A percentile compares a stretch with the other conserved stretches of the same genome.
Conservation (phyloP, 2,113 vertebrate species). For the Calidris pygmaea region DNA sequence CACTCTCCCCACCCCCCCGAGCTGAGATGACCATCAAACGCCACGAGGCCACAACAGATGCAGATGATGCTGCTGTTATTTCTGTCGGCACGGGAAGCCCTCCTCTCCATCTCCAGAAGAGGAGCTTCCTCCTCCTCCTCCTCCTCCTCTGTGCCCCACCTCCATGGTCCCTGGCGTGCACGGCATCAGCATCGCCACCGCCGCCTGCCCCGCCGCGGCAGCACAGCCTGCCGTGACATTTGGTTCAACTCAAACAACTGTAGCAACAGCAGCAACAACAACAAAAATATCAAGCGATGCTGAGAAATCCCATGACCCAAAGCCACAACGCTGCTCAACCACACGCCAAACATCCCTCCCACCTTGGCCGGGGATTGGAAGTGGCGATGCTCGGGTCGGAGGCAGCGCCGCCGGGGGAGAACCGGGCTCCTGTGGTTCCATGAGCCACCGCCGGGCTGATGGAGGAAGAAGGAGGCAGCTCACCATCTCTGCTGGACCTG, state of each 20-base stretch:
- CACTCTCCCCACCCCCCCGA: background rate
- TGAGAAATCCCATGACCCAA: background rate
- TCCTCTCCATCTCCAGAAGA: background rate
- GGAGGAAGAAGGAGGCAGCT: background rate
- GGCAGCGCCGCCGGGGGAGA: background rate
- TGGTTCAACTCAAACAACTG: background rate
- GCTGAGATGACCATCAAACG: background rate
- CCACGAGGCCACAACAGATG: background rate
- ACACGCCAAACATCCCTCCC: background rate
- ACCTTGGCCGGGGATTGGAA: background rate
- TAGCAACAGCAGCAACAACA: background rate
- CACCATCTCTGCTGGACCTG: background rate
- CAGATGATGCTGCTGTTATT: background rate
- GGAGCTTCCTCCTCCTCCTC: background rate
- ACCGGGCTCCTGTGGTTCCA: background rate
- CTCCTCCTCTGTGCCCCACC: background rate
- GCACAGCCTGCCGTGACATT: background rate
- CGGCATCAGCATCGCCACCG: background rate
- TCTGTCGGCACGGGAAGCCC: background rate
- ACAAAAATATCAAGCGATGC: background rate
- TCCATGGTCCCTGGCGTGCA: rapidly evolving
- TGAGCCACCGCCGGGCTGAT: background rate
- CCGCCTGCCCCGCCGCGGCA: background rate
- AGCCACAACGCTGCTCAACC: background rate
- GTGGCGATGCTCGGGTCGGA: rapidly evolving